Conservation (phyloP, 2,888 invertebrate species). For the Athalia cordata region DNA sequence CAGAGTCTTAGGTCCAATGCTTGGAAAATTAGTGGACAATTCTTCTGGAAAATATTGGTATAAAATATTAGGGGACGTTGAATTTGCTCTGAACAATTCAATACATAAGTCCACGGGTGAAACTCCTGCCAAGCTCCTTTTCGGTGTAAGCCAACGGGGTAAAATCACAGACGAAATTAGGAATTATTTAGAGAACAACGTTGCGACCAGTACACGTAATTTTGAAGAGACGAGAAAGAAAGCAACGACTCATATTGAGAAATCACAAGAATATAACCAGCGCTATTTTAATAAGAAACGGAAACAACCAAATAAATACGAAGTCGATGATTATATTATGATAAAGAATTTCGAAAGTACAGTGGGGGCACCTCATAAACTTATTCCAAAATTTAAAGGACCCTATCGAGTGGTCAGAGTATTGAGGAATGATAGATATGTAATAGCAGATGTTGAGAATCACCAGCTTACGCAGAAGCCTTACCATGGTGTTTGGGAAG, state of each 20-base stretch:
- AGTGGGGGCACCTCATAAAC: conserved; percentile 51
- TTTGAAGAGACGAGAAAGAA: conserved; percentile 46
- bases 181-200: conserved; percentile 33
- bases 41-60: conserved; percentile 43
- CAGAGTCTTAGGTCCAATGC: conserved; percentile 50
- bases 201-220: conserved; percentile 45
- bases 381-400: conserved; percentile 53
- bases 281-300: conserved; percentile 56
- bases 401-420: conserved; percentile 50
- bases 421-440: conserved; percentile 53
- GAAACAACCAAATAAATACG: conserved; percentile 51
- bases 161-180: conserved; percentile 26
- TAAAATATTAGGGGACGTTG: conserved; percentile 35
- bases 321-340: conserved; percentile 52
- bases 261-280: conserved; percentile 55
- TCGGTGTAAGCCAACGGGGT: conserved; percentile 39
- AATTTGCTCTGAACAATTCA: conserved; percentile 43
- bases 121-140: conserved; percentile 31
- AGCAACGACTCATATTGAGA: conserved; percentile 49
- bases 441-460: conserved; percentile 50
- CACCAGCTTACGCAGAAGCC: conserved; percentile 50
- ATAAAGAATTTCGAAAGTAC: conserved; percentile 52
- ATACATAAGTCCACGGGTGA: conserved; percentile 39
- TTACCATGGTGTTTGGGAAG: conserved; percentile 51
- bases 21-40: conserved; percentile 51